Evolutionary conservation across 2,797 vertebrate genomes (phyloP), one percentile per base, ranked within the genome.

Genomic region (Potorous gilbertii): DNA sequence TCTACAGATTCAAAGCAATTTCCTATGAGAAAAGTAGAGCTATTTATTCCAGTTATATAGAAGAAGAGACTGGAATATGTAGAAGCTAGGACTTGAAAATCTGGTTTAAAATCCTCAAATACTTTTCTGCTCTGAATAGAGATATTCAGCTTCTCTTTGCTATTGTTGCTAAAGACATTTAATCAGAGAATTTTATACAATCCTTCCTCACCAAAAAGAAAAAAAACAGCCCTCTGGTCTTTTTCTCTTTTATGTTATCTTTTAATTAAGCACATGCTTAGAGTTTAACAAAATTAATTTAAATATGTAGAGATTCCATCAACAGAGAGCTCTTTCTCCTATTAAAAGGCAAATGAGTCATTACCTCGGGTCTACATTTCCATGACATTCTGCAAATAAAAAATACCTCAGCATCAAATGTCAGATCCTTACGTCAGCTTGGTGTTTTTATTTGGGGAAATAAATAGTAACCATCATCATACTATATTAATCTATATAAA

Each of bases 401-500:
- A 87, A 94, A 74, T 87, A 55, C 34, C 14, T 55, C 54, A 55
- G 55, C 13, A 93, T 55, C 54, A 87, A 56, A 92, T 28, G 31
- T 0, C 90, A 90, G 28, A 31, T 90, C 54, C 28, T 54, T 54
- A 6, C 1, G 0, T 74, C 40, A 55, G 34, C 50, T 74, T 27
- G 55, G 54, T 90, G 46, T 91, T 54, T 54, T 91, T 94, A 93
- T 90, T 18, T 92, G 66, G 62, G 0, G 93, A 81, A 92, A 55
- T 93, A 40, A 87, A 93, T 3, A 91, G 24, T 62, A 40, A 62
- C 56, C 87, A 92, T 96, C 93, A 93, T 93, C 91, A 95, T 52
- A 97, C 81, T 90, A 95, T n/a, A 27, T 94, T 96, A 94, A 96
- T 94, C 31, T 31, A 96, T 95, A 87, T 95, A 91, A 97, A 90